These are phyloP conservation scores for Anguilla pacifica DNA, from an alignment of 2,797 vertebrate genomes.

Conservation along the genomic window DNA sequence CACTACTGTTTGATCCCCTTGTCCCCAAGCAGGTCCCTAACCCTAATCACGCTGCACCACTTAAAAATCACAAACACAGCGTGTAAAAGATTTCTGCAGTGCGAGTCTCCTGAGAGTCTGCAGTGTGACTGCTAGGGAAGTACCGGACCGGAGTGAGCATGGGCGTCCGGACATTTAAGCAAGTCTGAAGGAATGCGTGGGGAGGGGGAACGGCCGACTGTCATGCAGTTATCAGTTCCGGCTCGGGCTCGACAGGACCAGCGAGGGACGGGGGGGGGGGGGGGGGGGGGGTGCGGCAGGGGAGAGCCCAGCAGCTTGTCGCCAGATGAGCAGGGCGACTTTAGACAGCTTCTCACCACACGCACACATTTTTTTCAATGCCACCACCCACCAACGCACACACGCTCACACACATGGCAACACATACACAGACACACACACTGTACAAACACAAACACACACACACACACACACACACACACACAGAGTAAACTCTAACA, in stretches of 20 bases:
- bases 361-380: not conserved
- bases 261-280: too few relatives aligned
- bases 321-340: not conserved
- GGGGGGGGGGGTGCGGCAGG: not conserved
- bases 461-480: not conserved
- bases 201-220: not conserved
- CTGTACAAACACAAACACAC: not conserved
- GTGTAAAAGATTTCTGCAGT: not conserved
- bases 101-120: not conserved
- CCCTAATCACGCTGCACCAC: not conserved
- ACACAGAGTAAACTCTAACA: constrained; percentile 47
- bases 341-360: not conserved
- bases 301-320: not conserved
- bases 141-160: not conserved
- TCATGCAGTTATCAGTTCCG: not conserved
- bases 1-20: not conserved
- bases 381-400: not conserved
- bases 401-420: not conserved
- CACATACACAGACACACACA: not conserved
- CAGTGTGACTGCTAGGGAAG: not conserved
- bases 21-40: not conserved
- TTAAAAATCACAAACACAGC: not conserved
- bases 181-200: not conserved
- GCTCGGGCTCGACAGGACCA: not conserved
- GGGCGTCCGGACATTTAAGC: not conserved